A percentile compares a stretch with the other conserved stretches of the same genome.
phyloP scores from a whole-genome alignment of 2,888 invertebrate genomes.

The Cordilura impudica region DNA sequence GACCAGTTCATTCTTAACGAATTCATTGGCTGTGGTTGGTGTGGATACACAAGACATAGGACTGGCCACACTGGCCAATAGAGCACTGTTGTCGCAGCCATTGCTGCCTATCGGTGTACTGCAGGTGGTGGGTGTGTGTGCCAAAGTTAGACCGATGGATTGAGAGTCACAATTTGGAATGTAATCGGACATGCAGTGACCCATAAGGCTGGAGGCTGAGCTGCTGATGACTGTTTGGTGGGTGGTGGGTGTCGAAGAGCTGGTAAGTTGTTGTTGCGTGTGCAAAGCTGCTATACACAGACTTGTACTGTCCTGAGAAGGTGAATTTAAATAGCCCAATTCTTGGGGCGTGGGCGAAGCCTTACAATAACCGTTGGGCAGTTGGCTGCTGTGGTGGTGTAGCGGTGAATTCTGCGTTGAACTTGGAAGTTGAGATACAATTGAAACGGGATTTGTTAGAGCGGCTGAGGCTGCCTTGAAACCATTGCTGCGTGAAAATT shows the following conservation, averaged over 20 bases:
- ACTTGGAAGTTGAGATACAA: slow-evolving; percentile 63
- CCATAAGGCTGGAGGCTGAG: slow-evolving; percentile 56
- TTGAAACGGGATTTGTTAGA: slow-evolving; percentile 54
- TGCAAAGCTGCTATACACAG: slow-evolving; percentile 63
- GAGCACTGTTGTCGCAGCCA: slow-evolving; percentile 56
- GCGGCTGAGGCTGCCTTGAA: slow-evolving; percentile 67
- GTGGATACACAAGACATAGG: slow-evolving; percentile 66
- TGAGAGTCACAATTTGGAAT: slow-evolving; percentile 72
- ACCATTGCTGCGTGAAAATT: slow-evolving; percentile 72
- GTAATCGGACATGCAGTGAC: slow-evolving; percentile 71
- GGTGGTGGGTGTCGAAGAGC: slow-evolving; percentile 64
- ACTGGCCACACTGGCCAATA: slow-evolving; percentile 64
- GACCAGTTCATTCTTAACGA: slow-evolving; percentile 76
- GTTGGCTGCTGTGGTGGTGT: slow-evolving; percentile 66
- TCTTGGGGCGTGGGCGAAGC: slow-evolving; percentile 76
- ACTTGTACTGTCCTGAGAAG: slow-evolving; percentile 72
- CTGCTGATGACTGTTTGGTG: slow-evolving; percentile 62
- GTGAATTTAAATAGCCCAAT: slow-evolving; percentile 75
- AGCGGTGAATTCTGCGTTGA: slow-evolving; percentile 63
- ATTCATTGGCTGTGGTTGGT: slow-evolving; percentile 74
- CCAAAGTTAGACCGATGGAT: slow-evolving; percentile 59
- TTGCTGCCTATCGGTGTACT: slow-evolving; percentile 59
- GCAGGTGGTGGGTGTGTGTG: slow-evolving; percentile 60
- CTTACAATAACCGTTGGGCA: slow-evolving; percentile 77
- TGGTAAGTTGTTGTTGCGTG: slow-evolving; percentile 64